A percentile compares a stretch with the other conserved stretches of the same genome.
phyloP scores from a whole-genome alignment of 2,797 vertebrate genomes.

The Esox lucius region DNA sequence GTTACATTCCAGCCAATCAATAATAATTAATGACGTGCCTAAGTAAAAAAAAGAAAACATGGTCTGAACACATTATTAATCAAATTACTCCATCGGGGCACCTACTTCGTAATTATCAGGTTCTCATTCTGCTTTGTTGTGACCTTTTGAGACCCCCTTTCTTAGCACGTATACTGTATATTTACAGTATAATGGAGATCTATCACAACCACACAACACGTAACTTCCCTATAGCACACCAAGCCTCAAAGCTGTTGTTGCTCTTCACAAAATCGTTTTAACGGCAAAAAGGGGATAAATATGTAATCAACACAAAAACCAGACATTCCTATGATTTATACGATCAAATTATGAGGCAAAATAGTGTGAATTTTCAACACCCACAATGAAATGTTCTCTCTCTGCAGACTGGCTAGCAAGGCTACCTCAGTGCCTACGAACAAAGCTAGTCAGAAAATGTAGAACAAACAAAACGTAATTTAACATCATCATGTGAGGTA shows the following conservation, averaged over 20 bases:
- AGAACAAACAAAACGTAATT: too few species aligned
- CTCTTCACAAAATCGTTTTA: neutral
- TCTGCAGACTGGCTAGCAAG: too few species aligned
- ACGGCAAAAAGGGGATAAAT: too few species aligned
- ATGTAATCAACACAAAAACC: too few species aligned
- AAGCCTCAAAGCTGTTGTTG: neutral
- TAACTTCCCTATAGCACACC: neutral
- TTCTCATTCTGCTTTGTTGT: neutral
- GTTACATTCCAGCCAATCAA: conserved; percentile 7
- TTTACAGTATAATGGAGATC: neutral
- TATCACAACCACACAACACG: neutral
- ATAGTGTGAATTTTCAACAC: too few species aligned
- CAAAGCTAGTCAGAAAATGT: too few species aligned
- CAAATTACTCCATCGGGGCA: neutral
- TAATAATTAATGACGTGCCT: conserved; percentile 7
- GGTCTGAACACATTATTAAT: neutral
- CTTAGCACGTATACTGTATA: neutral
- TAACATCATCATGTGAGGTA: too few species aligned
- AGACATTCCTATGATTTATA: too few species aligned
- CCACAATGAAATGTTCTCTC: too few species aligned
- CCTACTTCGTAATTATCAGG: neutral
- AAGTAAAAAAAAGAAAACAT: neutral
- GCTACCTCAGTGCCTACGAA: too few species aligned
- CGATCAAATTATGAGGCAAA: too few species aligned
- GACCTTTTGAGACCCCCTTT: neutral